Base-by-base conservation (phyloP, 2,888 invertebrate species). In the Rhamnusium bicolor region DNA sequence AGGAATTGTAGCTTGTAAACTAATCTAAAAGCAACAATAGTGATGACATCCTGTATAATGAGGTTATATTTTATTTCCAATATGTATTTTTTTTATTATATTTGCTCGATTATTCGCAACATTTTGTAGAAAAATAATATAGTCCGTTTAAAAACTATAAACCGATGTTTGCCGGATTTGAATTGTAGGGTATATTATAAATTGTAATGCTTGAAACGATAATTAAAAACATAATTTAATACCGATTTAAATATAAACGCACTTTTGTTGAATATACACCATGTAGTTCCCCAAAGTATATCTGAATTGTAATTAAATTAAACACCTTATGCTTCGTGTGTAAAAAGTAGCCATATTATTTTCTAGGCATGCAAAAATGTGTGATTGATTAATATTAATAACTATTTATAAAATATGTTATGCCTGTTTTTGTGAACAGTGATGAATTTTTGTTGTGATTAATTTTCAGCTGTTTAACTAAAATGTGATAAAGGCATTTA, bases 191-290 rank as follows among this genome's bases (percentile, higher is more conserved):
- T 54, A 54, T 54, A 24, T 54, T 24, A 24, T 4, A 4, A 24
- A 54, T 54, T 27, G 54, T 56, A 56, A 56, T 24, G 54, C 54
- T 56, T 56, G n/a, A 24, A 27, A 27, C 27, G 54, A 7, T 56
- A 56, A 7, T 6, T 27, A 56, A 56, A 24, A 24, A 24, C 14
- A 56, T 24, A 24, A 12, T 56, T 24, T 3, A 24, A 58, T 53
- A n/a, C n/a, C n/a, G 18, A 19, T 62, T 24, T 46, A 16, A 49
- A 51, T 74, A 67, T 69, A 67, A 75, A 73, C 27, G 80, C 80
- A 80, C 77, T 79, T 80, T 78, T 77, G 79, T 80, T 73, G 75
- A 73, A 72, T 65, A 69, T 74, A 79, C 80, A 80, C 80, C 72
- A 21, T 68, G 32, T 77, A 78, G 73, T 66, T 72, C 58, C 21